These are phyloP conservation scores for Andricus grossulariae DNA, from an alignment of 1,140 invertebrate genomes.

Conservation along the genomic window DNA sequence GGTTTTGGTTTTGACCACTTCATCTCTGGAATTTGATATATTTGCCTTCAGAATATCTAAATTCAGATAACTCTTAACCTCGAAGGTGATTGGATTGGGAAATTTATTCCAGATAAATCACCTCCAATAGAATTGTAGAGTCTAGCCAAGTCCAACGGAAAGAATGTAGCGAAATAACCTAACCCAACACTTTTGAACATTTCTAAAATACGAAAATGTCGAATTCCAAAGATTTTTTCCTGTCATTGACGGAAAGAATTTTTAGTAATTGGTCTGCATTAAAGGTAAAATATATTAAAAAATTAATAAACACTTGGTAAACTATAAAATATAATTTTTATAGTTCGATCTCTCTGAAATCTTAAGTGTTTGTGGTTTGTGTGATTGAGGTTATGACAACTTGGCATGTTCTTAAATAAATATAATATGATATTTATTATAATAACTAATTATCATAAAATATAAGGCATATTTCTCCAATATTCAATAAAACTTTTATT, in stretches of 20 bases:
- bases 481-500: constrained; percentile 19
- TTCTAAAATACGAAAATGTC: constrained; percentile 46
- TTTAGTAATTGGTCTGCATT: constrained; percentile 71
- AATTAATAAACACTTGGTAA: background rate
- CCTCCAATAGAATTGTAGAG: too few relatives aligned
- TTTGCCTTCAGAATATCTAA: too few relatives aligned
- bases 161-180: background rate
- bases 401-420: background rate
- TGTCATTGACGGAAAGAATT: constrained; percentile 57
- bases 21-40: too few relatives aligned
- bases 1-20: too few relatives aligned
- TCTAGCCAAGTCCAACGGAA: too few relatives aligned
- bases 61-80: too few relatives aligned
- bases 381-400: background rate
- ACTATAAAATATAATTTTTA: too few relatives aligned
- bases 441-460: background rate
- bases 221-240: constrained; percentile 54
- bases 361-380: too few relatives aligned
- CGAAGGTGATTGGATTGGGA: too few relatives aligned
- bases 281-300: constrained; percentile 50
- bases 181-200: background rate
- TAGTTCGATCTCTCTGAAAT: too few relatives aligned
- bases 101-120: too few relatives aligned
- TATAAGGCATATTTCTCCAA: background rate
- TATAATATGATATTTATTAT: background rate